phyloP scores from a whole-genome alignment of 2,888 invertebrate species.

The Agrotis exclamationis region DNA sequence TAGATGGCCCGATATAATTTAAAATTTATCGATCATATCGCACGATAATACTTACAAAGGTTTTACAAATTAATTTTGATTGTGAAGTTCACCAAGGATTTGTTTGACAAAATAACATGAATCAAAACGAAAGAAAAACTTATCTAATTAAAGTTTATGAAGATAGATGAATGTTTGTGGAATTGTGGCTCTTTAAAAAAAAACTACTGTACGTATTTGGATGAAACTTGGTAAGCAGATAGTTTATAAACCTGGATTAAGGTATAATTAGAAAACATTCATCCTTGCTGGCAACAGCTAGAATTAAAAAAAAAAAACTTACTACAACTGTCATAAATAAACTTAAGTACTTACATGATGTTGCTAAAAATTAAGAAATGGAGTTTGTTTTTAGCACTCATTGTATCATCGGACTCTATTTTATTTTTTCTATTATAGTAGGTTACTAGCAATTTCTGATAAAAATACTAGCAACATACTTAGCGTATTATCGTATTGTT shows the following conservation, averaged over 20 bases:
- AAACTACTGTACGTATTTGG: too few species aligned
- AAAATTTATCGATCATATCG: slow-evolving; percentile 27
- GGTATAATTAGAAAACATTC: too few species aligned
- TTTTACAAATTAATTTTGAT: background rate
- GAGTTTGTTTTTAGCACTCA: background rate
- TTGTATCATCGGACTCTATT: too few species aligned
- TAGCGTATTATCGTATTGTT: background rate
- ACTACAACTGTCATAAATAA: background rate
- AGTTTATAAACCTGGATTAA: too few species aligned
- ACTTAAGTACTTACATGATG: too few species aligned
- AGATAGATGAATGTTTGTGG: too few species aligned
- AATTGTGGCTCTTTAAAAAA: too few species aligned
- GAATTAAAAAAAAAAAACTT: slow-evolving; percentile 2
- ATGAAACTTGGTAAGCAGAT: too few species aligned
- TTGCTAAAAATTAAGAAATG: background rate
- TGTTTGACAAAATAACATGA: background rate
- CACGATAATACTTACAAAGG: slow-evolving; percentile 6
- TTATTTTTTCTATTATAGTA: too few species aligned
- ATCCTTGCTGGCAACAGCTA: too few species aligned
- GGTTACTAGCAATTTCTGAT: background rate
- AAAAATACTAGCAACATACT: background rate
- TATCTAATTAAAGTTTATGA: too few species aligned
- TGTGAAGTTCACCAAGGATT: background rate
- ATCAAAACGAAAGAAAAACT: background rate
- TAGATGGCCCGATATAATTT: slow-evolving; percentile 31